Evolutionary conservation across 2,797 vertebrate genomes (phyloP).

Genomic region (Sebastes steindachneri): DNA sequence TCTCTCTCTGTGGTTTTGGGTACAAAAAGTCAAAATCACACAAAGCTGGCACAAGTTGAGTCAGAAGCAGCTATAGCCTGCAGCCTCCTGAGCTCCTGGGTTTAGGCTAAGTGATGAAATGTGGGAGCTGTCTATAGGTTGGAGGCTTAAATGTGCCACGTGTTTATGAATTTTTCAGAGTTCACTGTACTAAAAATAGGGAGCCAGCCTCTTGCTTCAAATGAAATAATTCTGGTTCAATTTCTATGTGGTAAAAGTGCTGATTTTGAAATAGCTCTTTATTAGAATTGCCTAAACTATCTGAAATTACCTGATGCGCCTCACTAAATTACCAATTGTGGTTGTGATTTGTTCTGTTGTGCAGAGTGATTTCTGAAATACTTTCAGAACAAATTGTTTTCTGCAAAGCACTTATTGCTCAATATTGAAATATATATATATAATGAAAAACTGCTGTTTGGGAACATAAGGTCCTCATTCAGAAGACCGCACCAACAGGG

Average conservation of each 20-base stretch:
- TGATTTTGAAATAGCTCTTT: background rate
- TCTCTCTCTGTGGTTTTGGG: background rate
- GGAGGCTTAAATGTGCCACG: slow-evolving; percentile 20
- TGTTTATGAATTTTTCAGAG: slow-evolving; percentile 27
- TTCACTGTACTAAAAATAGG: slow-evolving; percentile 14
- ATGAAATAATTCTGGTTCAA: slow-evolving; percentile 9
- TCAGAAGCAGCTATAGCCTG: slow-evolving; percentile 29
- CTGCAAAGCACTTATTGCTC: background rate
- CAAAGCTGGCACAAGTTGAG: slow-evolving; percentile 44
- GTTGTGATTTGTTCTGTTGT: slow-evolving; percentile 3
- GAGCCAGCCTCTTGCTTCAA: background rate
- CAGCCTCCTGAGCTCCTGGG: slow-evolving; percentile 44
- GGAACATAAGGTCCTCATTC: background rate
- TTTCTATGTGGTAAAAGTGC: background rate
- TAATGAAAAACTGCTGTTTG: background rate
- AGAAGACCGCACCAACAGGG: background rate
- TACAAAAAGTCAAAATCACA: slow-evolving; percentile 36
- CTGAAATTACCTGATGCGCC: background rate
- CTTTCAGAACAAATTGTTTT: background rate
- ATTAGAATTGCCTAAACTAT: background rate
- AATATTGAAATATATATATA: background rate
- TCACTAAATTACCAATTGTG: background rate
- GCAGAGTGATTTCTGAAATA: background rate
- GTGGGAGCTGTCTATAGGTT: slow-evolving; percentile 32
- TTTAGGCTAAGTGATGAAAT: slow-evolving; percentile 49